phyloP scores from a whole-genome alignment of 2,113 vertebrate species.

The Prunella himalayana region DNA sequence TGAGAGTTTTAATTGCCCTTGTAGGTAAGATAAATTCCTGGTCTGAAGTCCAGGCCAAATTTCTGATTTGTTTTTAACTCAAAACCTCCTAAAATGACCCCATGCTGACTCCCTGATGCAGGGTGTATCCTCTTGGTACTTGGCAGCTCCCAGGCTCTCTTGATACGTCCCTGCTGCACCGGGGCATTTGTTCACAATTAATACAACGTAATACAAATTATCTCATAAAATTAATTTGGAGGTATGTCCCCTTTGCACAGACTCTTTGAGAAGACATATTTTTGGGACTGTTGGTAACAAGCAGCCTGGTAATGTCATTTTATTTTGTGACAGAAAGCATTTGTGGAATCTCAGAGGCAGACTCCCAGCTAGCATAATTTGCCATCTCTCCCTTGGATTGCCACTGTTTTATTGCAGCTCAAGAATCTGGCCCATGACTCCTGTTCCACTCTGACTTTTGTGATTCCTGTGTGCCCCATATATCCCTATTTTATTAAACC shows the following conservation, averaged over 20 bases:
- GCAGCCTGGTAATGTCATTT: background rate
- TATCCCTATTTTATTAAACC: conserved; percentile 1
- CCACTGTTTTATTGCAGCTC: background rate
- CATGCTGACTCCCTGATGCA: background rate
- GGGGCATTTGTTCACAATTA: background rate
- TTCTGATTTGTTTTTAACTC: background rate
- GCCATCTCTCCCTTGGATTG: background rate
- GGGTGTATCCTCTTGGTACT: background rate
- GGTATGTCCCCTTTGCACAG: background rate
- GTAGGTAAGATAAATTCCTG: background rate
- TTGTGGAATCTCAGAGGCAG: background rate
- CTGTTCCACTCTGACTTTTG: background rate
- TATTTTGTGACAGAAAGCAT: background rate
- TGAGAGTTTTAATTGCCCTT: background rate
- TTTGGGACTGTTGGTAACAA: background rate
- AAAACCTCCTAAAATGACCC: background rate
- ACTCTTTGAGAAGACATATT: background rate
- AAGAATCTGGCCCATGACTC: background rate
- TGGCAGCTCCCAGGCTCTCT: background rate
- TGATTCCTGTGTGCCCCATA: background rate
- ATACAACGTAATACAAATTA: background rate
- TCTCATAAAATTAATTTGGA: background rate
- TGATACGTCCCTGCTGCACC: background rate
- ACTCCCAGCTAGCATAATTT: background rate
- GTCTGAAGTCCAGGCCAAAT: background rate